Evolutionary conservation across 2,888 invertebrate genomes (phyloP), one percentile per base, ranked within the genome.

Genomic region (Ethmia dodecea): DNA sequence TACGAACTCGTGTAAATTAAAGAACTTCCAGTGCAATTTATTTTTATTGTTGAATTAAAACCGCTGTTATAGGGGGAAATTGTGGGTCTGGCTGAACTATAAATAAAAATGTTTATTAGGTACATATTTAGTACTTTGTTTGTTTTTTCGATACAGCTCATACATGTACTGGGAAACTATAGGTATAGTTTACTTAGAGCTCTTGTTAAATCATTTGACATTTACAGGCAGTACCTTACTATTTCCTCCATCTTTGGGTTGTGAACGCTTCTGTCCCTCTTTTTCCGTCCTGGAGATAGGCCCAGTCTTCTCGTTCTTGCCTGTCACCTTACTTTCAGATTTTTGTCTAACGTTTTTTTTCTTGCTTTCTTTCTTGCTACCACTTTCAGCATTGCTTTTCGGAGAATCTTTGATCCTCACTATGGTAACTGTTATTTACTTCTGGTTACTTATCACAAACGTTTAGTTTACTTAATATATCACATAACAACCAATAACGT

Each of bases 371-470:
- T 88, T 87, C 83, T 87, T 87, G 83, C 87, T 76, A 75, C 86
- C 65, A 58, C 83, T 74, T 71, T 87, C 89, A 76, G 87, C 89
- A 89, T 89, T 87, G 73, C 74, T 87, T 69, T 87, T 87, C 61
- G 86, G 77, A 53, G 87, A 75, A 81, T 90, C 90, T 76, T 90
- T 90, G 74, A 89, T 87, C 81, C 89, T 87, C 90, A 90, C 90
- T 87, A 90, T 90, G 89, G 88, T 88, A 77, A 88, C 89, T 89
- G 71, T 65, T 38, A 32, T 45, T 40, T 39, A 32, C 34, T 37
- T 8, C 13, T 37, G 34, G 13, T 37, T 35, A 38, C 31, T 38
- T 13, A 25, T n/a, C n/a, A n/a, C n/a, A n/a, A n/a, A n/a, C n/a
- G n/a, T 35, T 35, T 28, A 30, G 12, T 24, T 28, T 13, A 34